Evolutionary conservation across 2,113 vertebrate genomes (phyloP), one percentile per base, ranked within the genome.

Genomic region (Lagenorhynchus albirostris): DNA sequence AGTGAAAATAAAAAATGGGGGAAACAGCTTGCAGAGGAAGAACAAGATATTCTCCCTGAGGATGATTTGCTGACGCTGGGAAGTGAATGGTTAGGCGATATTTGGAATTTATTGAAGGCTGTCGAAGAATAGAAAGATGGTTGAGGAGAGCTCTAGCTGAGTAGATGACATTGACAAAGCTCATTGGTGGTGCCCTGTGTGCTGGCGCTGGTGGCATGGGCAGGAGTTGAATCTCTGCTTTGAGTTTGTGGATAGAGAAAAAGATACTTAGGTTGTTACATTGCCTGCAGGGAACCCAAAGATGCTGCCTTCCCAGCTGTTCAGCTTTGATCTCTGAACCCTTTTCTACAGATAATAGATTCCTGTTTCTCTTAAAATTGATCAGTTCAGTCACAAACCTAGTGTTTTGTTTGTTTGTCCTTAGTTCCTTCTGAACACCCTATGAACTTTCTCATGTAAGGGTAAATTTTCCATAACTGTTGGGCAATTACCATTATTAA

Each of bases 1-100:
- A 99, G 99, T 98, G 98, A 96, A 98, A 98, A 98, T 86, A 96
- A 97, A 97, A 96, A 93, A 86, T 1, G 97, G 98, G 98, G 98
- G 86, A 97, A 98, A 80, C 94, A 96, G 74, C 93, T 97, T 98
- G 91, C 88, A 86, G 94, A 98, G 98, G 98, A 98, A 97, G 96
- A 98, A 71, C 0, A 0, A 96, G 67, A 96, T 82, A 97, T 76
- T 90, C 92, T 97, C 95, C 97, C 90, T 80, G 74, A 98, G 92
- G 97, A 95, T 98, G 97, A 62, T 94, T 83, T 98, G 93, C 95
- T 98, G 97, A 82, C 98, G 94, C 98, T 98, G 95, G 97, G 71
- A 98, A 98, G 97, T 96, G 81, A 97, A 77, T 92, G 96, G 97
- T 93, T 98, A 98, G 98, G 98, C 97, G 90, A 76, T 97, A 23